Conservation (phyloP, 2,888 invertebrate genomes). For the Temnothorax unifasciatus region DNA sequence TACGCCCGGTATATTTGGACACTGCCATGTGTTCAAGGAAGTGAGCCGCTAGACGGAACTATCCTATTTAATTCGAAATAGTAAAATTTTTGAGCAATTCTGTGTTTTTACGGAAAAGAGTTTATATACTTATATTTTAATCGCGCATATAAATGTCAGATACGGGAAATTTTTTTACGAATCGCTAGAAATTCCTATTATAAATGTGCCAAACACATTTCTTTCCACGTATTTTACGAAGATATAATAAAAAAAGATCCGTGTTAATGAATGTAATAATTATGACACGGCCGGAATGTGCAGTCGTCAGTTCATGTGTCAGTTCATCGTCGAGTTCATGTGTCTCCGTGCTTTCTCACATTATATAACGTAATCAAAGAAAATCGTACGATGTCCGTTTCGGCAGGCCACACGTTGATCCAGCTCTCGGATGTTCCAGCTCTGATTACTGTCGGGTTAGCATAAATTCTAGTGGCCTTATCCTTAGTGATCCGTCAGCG, state of each 20-base stretch:
- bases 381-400: conserved; percentile 57
- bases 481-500: conserved; percentile 61
- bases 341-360: conserved; percentile 37
- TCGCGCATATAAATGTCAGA: background rate
- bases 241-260: conserved; percentile 18
- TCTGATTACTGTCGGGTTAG: conserved; percentile 64
- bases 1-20: conserved; percentile 44
- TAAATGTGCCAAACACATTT: background rate
- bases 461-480: conserved; percentile 53
- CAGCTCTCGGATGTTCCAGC: conserved; percentile 51
- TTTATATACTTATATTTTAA: background rate
- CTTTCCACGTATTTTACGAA: background rate
- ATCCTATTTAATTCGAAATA: conserved; percentile 1
- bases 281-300: conserved; percentile 46
- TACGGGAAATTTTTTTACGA: background rate
- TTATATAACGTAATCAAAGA: conserved; percentile 52
- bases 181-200: background rate
- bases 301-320: conserved; percentile 23
- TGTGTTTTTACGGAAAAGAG: background rate
- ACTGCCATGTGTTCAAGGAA: conserved; percentile 38
- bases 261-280: conserved; percentile 35
- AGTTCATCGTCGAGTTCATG: conserved; percentile 34
- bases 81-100: background rate
- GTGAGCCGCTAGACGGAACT: conserved; percentile 17
- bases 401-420: conserved; percentile 51